These are phyloP conservation scores for Neosalanx taihuensis DNA, from an alignment of 2,797 vertebrate species.

Conservation along the genomic window DNA sequence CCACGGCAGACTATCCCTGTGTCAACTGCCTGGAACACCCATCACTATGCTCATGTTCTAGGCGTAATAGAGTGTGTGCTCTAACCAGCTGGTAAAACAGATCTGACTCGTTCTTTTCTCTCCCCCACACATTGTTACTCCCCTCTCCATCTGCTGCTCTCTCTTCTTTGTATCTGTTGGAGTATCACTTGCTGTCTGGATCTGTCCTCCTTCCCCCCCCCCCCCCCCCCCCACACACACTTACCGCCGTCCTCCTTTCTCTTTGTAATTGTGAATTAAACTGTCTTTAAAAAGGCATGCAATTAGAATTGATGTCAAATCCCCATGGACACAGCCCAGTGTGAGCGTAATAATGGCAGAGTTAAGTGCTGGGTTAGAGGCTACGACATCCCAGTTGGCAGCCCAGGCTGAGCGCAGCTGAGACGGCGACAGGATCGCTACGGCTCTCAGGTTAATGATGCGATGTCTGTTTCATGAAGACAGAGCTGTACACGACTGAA, in stretches of 20 bases:
- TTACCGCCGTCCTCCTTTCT: conserved; percentile 3
- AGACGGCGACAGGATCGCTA: too few relatives aligned
- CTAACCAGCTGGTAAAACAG: background rate
- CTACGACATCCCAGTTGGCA: conserved; percentile 35
- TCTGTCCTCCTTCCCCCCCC: background rate
- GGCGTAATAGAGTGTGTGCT: background rate
- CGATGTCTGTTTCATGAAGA: background rate
- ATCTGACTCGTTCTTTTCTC: background rate
- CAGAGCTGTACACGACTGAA: background rate
- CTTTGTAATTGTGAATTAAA: conserved; percentile 63
- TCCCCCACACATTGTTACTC: conserved; percentile 16
- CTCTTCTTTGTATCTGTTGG: background rate
- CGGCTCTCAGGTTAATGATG: background rate
- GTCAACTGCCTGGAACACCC: background rate
- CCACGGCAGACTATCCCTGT: too few relatives aligned
- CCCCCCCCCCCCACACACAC: background rate
- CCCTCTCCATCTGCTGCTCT: background rate
- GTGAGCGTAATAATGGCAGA: conserved; percentile 51
- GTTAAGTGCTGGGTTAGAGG: conserved; percentile 53
- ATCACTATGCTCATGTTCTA: background rate
- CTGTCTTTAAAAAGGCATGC: conserved; percentile 63
- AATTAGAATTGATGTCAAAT: conserved; percentile 66
- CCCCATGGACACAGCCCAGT: conserved; percentile 51
- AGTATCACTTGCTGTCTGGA: background rate
- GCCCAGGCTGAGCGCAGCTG: too few relatives aligned